Percentiles rank a stretch among this genome's conserved stretches.
Evolutionary conservation across 2,797 vertebrate genomes (phyloP).

Genomic region (Acanthis flammea): DNA sequence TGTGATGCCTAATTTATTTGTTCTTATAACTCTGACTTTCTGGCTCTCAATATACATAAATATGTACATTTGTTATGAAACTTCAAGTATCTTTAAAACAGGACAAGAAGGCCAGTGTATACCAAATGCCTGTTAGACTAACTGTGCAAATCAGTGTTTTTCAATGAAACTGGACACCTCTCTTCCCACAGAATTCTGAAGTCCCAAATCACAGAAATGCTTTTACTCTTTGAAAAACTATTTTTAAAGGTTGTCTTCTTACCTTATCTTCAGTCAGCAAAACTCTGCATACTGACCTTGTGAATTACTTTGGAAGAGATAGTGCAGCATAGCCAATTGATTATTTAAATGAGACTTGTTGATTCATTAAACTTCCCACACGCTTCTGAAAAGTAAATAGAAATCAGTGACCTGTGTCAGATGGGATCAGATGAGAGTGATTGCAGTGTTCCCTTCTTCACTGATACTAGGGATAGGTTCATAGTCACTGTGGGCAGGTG

Average conservation of each 20-base stretch:
- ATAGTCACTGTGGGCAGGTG: neutral
- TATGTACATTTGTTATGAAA: neutral
- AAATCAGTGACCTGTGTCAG: neutral
- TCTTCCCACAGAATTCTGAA: neutral
- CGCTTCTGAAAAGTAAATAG: neutral
- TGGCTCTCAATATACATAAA: neutral
- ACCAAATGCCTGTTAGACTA: neutral
- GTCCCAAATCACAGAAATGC: neutral
- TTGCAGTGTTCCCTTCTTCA: neutral
- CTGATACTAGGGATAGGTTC: neutral
- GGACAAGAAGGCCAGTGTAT: neutral
- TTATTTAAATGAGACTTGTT: neutral
- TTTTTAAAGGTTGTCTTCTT: neutral
- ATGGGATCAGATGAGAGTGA: neutral
- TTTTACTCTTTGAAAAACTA: neutral
- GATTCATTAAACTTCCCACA: neutral
- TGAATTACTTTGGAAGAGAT: neutral
- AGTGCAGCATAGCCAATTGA: neutral
- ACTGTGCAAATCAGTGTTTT: neutral
- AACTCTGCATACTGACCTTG: neutral
- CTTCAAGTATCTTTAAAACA: neutral
- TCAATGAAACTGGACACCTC: neutral
- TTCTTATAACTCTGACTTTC: neutral
- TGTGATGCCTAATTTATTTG: neutral
- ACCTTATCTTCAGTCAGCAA: neutral